These are phyloP conservation scores for Drosophila putrida DNA, from an alignment of 2,888 invertebrate genomes.

Conservation along the genomic window DNA sequence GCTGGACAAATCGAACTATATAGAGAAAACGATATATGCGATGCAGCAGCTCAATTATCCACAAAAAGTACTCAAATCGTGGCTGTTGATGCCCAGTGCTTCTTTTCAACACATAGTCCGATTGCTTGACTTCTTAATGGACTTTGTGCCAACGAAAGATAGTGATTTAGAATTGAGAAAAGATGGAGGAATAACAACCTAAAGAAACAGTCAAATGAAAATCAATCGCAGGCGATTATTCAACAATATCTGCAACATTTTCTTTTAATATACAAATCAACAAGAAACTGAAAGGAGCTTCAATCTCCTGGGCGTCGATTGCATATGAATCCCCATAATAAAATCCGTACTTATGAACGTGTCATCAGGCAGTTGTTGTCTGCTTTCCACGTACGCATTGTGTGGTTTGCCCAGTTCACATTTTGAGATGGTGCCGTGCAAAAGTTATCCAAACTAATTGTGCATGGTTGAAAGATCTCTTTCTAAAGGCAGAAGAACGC, in stretches of 20 bases:
- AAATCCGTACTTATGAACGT: background rate
- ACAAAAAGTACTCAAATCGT: constrained; percentile 37
- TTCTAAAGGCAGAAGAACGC: constrained; percentile 3
- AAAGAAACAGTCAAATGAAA: background rate
- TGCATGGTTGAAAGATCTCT: constrained; percentile 15
- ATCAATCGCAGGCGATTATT: background rate
- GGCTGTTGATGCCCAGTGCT: constrained; percentile 44
- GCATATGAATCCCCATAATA: background rate
- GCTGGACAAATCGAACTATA: constrained; percentile 34
- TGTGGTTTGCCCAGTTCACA: constrained; percentile 31
- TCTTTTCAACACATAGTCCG: constrained; percentile 24
- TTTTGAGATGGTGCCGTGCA: constrained; percentile 22
- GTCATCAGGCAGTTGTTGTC: background rate
- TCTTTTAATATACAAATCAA: background rate
- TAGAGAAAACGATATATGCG: constrained; percentile 33
- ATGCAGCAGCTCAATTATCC: constrained; percentile 48
- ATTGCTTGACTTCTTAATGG: constrained; percentile 55
- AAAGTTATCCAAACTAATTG: constrained; percentile 41
- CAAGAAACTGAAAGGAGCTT: background rate
- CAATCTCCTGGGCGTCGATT: background rate
- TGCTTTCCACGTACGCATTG: constrained; percentile 10
- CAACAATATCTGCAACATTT: background rate
- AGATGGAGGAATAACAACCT: no score
- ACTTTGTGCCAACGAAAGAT: constrained; percentile 20
- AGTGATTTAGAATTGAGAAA: background rate